Evolutionary conservation across 2,113 vertebrate species (phyloP), one percentile per base, ranked within the genome.

Genomic region (Ornithorhynchus anatinus): DNA sequence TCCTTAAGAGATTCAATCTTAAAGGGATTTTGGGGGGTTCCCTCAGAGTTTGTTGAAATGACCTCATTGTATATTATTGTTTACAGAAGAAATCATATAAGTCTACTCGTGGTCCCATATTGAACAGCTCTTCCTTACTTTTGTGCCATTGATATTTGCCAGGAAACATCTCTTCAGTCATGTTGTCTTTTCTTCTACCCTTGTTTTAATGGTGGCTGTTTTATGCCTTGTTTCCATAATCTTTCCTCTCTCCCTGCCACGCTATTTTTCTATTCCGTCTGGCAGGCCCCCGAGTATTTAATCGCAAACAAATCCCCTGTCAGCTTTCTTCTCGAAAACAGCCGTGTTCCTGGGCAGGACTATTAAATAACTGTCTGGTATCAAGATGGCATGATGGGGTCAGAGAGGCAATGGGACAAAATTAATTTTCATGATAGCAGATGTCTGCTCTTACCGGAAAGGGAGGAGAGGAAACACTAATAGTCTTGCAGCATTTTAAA

Each of bases 371-470:
- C 78, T 64, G 40, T 70, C 66, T 72, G 69, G 29, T 56, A 32
- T 69, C 23, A 15, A 37, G 65, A 71, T 74, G 78, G 68, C 77
- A 74, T 74, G 81, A 87, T 69, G 56, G 70, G 69, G 59, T 72
- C 60, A 56, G 38, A 77, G 51, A 73, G 60, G 72, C 75, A 72
- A 43, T 37, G 72, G 70, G 51, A n/a, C 66, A 60, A 82, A 81
- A 84, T 84, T 79, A 77, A 84, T 88, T 82, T 84, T 77, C 52
- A 72, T 80, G 77, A 79, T 73, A n/a, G n/a, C n/a, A n/a, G n/a
- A 67, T 69, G 63, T 81, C 86, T 85, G 43, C 48, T 81, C 60
- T 74, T 59, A 38, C 69, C 77, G 61, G 42, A 72, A 42, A 68
- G 70, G 48, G 42, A 23, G 17, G 52, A 67, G 64, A 69, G 68